These are phyloP conservation scores for Drosophila quinaria DNA, from an alignment of 2,888 invertebrate species.

Conservation along the genomic window DNA sequence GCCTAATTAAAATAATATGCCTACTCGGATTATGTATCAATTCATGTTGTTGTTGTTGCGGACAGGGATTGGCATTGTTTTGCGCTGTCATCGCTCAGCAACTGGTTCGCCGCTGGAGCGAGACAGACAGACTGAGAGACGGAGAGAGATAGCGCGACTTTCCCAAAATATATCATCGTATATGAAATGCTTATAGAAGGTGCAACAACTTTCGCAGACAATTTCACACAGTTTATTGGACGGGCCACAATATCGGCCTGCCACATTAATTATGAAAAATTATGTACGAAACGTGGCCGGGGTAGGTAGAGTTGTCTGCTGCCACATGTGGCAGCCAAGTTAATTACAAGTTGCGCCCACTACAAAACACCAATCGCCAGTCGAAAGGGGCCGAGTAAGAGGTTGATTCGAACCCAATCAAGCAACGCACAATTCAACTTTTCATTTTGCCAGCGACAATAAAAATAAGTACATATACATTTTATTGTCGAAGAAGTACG, in stretches of 20 bases:
- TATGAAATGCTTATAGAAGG: constrained; percentile 18
- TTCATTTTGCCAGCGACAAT: constrained; percentile 71
- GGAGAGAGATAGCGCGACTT: constrained; percentile 22
- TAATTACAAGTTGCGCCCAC: constrained; percentile 81
- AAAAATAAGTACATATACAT: constrained; percentile 22
- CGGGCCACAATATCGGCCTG: constrained; percentile 43
- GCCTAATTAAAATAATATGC: constrained; percentile 82
- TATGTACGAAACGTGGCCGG: constrained; percentile 53
- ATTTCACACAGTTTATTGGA: constrained; percentile 63
- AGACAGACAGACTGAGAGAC: background rate
- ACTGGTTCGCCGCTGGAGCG: constrained; percentile 5
- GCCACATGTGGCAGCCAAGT: constrained; percentile 68
- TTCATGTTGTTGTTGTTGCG: constrained; percentile 41
- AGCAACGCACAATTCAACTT: constrained; percentile 74
- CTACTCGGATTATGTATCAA: constrained; percentile 75
- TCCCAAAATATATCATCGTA: constrained; percentile 31
- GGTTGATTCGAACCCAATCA: constrained; percentile 64
- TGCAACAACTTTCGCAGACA: constrained; percentile 67
- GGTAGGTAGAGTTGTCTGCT: constrained; percentile 32
- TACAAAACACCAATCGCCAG: constrained; percentile 54
- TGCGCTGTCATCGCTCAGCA: constrained; percentile 26
- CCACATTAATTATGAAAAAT: constrained; percentile 70
- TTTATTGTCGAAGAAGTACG: background rate
- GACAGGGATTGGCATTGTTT: constrained; percentile 31
- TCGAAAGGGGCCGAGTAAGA: constrained; percentile 12